phyloP scores from a whole-genome alignment of 2,888 invertebrate species.

The Drosophila falleni region DNA sequence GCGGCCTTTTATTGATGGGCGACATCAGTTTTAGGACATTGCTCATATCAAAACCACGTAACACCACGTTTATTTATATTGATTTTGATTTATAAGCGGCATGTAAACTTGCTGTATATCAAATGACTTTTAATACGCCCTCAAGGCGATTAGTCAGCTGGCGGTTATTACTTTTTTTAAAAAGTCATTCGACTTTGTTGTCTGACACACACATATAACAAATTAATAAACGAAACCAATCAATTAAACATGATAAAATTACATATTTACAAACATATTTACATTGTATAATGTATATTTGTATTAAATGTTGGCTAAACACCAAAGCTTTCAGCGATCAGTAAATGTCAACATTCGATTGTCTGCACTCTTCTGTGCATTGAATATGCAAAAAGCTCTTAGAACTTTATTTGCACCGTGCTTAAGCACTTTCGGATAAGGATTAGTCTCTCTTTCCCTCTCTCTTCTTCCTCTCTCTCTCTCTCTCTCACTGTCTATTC shows the following conservation, averaged over 20 bases:
- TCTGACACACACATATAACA: conserved; percentile 11
- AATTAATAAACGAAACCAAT: conserved; percentile 18
- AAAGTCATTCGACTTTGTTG: conserved; percentile 27
- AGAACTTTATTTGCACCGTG: conserved; percentile 5
- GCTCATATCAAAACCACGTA: conserved; percentile 18
- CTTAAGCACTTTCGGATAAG: conserved; percentile 5
- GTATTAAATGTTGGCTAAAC: conserved; percentile 4
- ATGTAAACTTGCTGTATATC: conserved; percentile 44
- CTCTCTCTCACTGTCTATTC: no score
- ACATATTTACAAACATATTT: neutral
- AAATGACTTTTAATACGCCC: conserved; percentile 27
- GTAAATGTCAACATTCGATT: conserved; percentile 10
- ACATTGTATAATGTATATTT: neutral
- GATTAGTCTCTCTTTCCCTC: neutral
- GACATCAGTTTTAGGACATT: conserved; percentile 51
- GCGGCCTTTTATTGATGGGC: conserved; percentile 62
- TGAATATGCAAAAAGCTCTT: neutral
- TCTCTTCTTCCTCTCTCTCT: conserved; percentile 7
- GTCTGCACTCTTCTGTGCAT: neutral
- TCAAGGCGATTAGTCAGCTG: conserved; percentile 31
- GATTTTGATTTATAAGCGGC: conserved; percentile 38
- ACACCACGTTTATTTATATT: conserved; percentile 9
- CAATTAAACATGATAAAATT: conserved; percentile 18
- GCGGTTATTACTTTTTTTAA: conserved; percentile 9
- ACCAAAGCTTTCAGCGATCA: conserved; percentile 1